phyloP scores from a whole-genome alignment of 2,113 vertebrate genomes.

The Chaetura pelagica region DNA sequence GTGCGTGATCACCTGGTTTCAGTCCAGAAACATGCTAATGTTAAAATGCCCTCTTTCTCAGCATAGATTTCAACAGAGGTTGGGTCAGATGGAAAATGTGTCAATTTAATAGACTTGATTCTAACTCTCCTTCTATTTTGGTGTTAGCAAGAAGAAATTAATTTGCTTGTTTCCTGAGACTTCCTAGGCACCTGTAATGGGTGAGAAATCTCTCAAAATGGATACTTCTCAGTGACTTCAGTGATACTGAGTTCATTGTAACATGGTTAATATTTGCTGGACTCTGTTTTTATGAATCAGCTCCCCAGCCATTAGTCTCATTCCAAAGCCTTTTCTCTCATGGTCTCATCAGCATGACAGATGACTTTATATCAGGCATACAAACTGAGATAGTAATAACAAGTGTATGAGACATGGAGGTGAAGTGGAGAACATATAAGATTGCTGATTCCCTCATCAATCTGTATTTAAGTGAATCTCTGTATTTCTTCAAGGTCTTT shows the following conservation, averaged over 20 bases:
- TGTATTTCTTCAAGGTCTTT: slow-evolving; percentile 1
- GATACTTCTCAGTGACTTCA: not conserved
- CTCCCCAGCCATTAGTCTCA: not conserved
- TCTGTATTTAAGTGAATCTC: not conserved
- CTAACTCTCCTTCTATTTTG: not conserved
- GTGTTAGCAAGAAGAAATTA: not conserved
- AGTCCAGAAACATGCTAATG: not conserved
- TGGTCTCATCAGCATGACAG: not conserved
- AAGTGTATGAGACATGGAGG: not conserved
- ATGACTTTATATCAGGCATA: not conserved
- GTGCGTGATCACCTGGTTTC: not conserved
- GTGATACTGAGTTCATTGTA: not conserved
- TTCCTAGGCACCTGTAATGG: not conserved
- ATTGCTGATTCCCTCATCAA: not conserved
- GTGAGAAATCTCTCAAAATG: not conserved
- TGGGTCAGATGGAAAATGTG: not conserved
- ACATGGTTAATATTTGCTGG: not conserved
- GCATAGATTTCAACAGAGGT: not conserved
- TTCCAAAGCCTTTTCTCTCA: not conserved
- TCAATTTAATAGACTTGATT: not conserved
- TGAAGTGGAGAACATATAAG: not conserved
- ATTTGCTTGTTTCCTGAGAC: not conserved
- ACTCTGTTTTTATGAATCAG: not conserved
- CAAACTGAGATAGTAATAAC: not conserved
- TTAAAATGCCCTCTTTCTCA: not conserved